A percentile compares a stretch with the other conserved stretches of the same genome.
Conservation (phyloP, 2,888 invertebrate genomes). For the Lottia scabra region DNA sequence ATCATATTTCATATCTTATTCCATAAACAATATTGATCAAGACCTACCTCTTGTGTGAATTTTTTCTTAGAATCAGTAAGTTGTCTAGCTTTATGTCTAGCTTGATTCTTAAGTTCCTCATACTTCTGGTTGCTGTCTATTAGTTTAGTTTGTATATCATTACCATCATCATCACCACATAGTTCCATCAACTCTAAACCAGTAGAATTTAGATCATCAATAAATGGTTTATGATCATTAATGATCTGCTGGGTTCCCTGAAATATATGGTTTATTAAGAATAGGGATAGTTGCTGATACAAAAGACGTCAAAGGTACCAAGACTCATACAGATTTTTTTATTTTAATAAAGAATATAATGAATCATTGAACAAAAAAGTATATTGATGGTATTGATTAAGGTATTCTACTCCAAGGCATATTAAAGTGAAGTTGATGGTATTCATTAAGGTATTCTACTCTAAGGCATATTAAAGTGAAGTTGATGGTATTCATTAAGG, state of each 20-base stretch:
- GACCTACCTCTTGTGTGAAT: constrained; percentile 60
- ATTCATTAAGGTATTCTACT: too few relatives aligned
- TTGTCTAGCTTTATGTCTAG: constrained; percentile 58
- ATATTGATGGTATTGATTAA: too few relatives aligned
- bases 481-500: too few relatives aligned
- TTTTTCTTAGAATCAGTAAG: constrained; percentile 59
- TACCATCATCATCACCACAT: constrained; percentile 66
- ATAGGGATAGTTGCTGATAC: background rate
- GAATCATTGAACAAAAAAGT: too few relatives aligned
- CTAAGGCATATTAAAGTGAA: too few relatives aligned
- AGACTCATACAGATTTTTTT: too few relatives aligned
- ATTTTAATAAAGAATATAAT: too few relatives aligned
- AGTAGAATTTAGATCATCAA: constrained; percentile 65
- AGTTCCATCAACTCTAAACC: constrained; percentile 67
- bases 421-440: too few relatives aligned
- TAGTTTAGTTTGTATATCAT: constrained; percentile 62
- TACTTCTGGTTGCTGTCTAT: constrained; percentile 61
- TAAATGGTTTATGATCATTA: constrained; percentile 67
- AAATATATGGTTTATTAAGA: background rate
- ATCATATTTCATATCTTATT: background rate
- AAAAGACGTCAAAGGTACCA: background rate
- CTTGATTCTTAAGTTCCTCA: constrained; percentile 59
- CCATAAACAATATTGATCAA: background rate
- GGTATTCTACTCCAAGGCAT: too few relatives aligned
- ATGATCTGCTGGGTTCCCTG: constrained; percentile 65